These are phyloP conservation scores for Toxostoma redivivum DNA, from an alignment of 2,113 vertebrate species.

Conservation along the genomic window DNA sequence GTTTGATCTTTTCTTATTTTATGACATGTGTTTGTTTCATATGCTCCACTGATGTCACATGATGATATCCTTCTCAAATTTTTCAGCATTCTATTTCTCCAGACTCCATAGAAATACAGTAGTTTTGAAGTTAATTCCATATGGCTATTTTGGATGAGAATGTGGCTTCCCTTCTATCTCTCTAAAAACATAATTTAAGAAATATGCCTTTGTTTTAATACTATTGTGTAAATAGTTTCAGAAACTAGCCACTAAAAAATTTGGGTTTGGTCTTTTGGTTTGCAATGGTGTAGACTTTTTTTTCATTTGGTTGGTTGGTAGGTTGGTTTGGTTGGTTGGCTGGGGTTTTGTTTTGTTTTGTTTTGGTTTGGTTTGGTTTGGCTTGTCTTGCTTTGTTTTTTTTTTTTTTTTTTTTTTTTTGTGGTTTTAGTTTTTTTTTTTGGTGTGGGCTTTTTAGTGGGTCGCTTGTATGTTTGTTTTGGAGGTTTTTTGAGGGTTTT, in stretches of 20 bases:
- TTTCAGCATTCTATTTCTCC: background rate
- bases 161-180: background rate
- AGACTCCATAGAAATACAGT: background rate
- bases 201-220: background rate
- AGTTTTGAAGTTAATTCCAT: background rate
- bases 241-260: background rate
- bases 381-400: background rate
- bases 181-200: background rate
- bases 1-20: background rate
- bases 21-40: background rate
- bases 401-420: no score
- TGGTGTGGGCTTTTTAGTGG: no score
- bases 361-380: background rate
- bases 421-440: no score
- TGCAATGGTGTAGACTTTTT: background rate
- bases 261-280: fast-evolving
- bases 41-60: background rate
- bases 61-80: background rate
- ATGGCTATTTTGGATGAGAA: background rate
- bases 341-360: no score
- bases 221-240: background rate
- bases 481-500: no score
- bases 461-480: no score
- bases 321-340: background rate
- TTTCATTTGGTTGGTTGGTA: background rate